These are phyloP conservation scores for Lepidotrigona ventralis DNA, from an alignment of 1,140 invertebrate genomes.

Conservation along the genomic window DNA sequence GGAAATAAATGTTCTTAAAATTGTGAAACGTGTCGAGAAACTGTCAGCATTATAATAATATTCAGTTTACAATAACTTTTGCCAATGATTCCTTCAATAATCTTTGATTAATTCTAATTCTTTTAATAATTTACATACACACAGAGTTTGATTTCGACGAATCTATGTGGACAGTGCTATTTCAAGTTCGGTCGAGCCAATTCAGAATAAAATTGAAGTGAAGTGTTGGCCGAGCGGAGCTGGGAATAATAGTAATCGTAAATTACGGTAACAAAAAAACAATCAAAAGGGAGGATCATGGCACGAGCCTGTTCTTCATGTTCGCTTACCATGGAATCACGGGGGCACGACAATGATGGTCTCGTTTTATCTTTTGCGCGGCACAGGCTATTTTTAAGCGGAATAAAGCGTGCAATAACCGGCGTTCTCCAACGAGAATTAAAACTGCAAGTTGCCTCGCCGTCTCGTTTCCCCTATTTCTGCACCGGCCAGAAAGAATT, in stretches of 20 bases:
- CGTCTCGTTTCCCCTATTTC: conserved; percentile 6
- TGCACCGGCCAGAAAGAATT: neutral
- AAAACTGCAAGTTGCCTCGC: neutral
- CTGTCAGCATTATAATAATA: no score
- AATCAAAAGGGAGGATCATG: neutral
- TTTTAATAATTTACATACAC: neutral
- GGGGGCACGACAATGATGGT: neutral
- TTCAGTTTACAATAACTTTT: no score
- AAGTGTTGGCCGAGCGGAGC: neutral
- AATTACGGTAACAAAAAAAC: conserved; percentile 3
- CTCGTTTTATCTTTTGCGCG: neutral
- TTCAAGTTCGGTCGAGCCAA: neutral
- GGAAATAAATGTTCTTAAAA: no score
- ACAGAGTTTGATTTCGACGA: neutral
- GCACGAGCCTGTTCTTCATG: conserved; percentile 5
- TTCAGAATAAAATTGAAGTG: no score
- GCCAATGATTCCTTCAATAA: neutral
- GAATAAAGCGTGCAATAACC: conserved; percentile 10
- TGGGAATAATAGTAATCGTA: conserved; percentile 8
- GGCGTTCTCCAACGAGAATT: conserved; percentile 3
- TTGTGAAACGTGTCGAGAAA: no score
- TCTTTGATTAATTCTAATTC: neutral
- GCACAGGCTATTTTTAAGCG: conserved; percentile 6
- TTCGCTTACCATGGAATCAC: conserved; percentile 1
- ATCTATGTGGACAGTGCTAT: neutral